Evolutionary conservation across 2,888 invertebrate genomes (phyloP), one percentile per base, ranked within the genome.

Genomic region (Leptinotarsa tumamoca): DNA sequence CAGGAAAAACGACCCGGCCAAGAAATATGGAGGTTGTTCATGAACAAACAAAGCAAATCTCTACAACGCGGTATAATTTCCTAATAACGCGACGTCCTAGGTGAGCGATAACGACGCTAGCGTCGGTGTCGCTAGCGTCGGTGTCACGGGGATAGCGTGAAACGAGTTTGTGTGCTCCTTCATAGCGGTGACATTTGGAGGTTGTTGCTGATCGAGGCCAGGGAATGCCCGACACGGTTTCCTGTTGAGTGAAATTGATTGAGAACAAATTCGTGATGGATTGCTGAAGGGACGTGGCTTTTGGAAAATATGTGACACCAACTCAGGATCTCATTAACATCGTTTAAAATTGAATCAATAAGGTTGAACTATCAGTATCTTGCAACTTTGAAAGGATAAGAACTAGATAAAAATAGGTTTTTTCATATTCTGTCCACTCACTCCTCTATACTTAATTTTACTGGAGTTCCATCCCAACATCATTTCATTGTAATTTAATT

Each of bases 81-180:
- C 63, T 63, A 63, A 63, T 63, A 63, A 63, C 63, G 63, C 63
- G 63, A 4, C 43, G 63, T 63, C 63, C 63, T 63, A 63, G 63
- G 63, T 63, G 63, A 63, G 43, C 43, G 63, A 63, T 63, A 63
- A 63, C 63, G 63, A 63, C 10, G 63, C 33, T 27, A 15, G 27
- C 61, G 61, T 61, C 23, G 18, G 63, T 43, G 63, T 43, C 63
- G 63, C 27, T 27, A 14, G 23, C 61, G 61, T 61, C 27, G 21
- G 63, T 33, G 63, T 63, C 63, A 33, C 43, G 63, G 63, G 63
- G 63, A 27, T 63, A 27, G 17, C 33, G 18, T 21, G 23, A 58
- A 58, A 58, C 58, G 23, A 58, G 58, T 58, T 58, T 27, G 23
- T 23, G 58, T 58, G 58, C 58, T 58, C 58, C 58, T 58, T 58